Percentiles rank a stretch among this genome's conserved stretches.
These are phyloP conservation scores for Eilema caniola DNA, from an alignment of 2,888 invertebrate species.

Conservation along the genomic window DNA sequence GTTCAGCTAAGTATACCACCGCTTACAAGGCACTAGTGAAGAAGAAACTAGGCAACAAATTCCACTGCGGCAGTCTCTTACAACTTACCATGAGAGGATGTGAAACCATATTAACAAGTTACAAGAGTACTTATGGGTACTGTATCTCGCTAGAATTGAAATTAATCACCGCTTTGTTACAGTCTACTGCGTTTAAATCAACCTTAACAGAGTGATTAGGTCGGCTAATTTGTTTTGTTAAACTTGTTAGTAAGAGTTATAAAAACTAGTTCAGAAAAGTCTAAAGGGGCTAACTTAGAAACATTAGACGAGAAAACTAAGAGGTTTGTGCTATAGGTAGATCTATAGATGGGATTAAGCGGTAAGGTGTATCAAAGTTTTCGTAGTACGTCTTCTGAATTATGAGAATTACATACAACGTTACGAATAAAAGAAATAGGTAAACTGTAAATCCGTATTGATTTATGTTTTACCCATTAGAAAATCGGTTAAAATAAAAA, in stretches of 20 bases:
- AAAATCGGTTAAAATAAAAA: no score
- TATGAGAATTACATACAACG: not conserved
- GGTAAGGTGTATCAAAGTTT: constrained; percentile 2
- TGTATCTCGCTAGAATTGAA: not conserved
- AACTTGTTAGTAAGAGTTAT: constrained; percentile 3
- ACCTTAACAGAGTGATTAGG: constrained; percentile 5
- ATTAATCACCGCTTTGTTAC: not conserved
- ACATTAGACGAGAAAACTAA: constrained; percentile 4
- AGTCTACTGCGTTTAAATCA: not conserved
- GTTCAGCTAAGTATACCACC: no score
- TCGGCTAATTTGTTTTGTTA: constrained; percentile 7
- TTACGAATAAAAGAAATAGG: no score
- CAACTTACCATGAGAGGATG: no score
- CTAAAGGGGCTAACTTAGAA: constrained; percentile 12
- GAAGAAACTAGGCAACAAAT: no score
- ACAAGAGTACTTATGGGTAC: no score
- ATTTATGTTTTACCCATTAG: no score
- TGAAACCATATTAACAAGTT: no score
- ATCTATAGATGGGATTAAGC: not conserved
- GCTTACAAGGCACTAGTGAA: no score
- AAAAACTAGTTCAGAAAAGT: constrained; percentile 7
- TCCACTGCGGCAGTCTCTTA: no score
- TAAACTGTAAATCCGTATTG: no score
- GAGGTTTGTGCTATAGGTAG: not conserved
- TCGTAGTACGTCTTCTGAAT: no score